Base-by-base conservation (phyloP, 2,888 invertebrate genomes). In the Xylota segnis region DNA sequence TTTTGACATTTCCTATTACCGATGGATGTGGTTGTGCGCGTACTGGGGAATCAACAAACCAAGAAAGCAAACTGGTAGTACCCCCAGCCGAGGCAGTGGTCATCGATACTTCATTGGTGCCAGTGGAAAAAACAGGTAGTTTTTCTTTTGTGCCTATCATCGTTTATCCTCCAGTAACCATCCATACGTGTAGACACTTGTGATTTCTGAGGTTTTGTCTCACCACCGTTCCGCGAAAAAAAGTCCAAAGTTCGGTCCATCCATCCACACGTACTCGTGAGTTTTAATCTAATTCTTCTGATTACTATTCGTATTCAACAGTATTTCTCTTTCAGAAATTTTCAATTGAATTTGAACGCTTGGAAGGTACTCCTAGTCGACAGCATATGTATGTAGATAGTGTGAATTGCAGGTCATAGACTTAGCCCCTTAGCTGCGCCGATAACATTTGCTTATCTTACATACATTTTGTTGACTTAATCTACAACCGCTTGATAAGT, bases 1-100 rank as follows among this genome's bases (percentile, higher is more conserved):
- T 43, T 63, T 45, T 32, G 68, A 70, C 68, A 43, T 43, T 56
- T 56, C 70, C 37, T 12, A 32, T 56, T 7, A 0, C 5, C 29
- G 18, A 32, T 47, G 32, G 7, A 29, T 10, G 37, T 37, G 37
- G 10, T 12, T 16, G 32, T 9, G 5, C 37, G n/a, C 9, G 40
- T 14, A 1, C 5, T 40, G 14, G 3, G 14, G 40, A 40, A 52
- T 27, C 52, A 70, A 70, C 56, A 70, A 70, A 43, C 32, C 16
- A 56, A 29, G 43, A 43, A 43, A 43, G 14, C 6, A n/a, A 14
- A 43, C 14, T 7, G 27, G 16, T 5, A 40, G 52, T 16, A 54
- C 4, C 23, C 27, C 27, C 14, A 29, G 29, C 23, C 40, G 27
- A 9, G 29, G 27, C 52, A 16, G 16, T 40, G 37, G 18, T 14